Percentiles rank a stretch among this genome's conserved stretches.
phyloP scores from a whole-genome alignment of 2,888 invertebrate genomes.

The Chrysomela aeneicollis region DNA sequence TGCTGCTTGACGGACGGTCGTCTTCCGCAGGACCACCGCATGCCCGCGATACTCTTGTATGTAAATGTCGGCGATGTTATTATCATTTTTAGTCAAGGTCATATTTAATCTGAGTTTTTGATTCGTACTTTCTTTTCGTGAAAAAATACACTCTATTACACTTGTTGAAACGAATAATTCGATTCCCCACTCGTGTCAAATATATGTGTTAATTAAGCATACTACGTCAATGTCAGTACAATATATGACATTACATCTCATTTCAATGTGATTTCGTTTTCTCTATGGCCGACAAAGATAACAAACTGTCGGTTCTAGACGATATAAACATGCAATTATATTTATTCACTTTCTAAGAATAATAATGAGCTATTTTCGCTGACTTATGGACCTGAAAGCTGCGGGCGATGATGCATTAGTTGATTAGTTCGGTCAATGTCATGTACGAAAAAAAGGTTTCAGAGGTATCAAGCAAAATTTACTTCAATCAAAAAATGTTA shows the following conservation, averaged over 20 bases:
- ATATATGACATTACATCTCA: constrained; percentile 5
- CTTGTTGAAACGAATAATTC: too few species aligned
- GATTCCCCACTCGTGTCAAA: too few species aligned
- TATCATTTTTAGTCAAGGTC: too few species aligned
- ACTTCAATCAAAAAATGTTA: too few species aligned
- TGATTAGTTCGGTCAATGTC: not conserved
- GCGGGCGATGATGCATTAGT: not conserved
- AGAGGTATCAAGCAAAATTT: not conserved
- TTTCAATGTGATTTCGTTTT: constrained; percentile 16
- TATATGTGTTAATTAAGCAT: too few species aligned
- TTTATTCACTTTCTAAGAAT: constrained; percentile 57
- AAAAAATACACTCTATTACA: too few species aligned
- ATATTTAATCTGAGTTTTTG: too few species aligned
- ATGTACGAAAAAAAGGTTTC: not conserved
- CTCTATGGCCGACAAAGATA: constrained; percentile 23
- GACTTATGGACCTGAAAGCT: constrained; percentile 3
- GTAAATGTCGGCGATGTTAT: too few species aligned
- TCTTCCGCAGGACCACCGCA: too few species aligned
- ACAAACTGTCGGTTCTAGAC: constrained; percentile 23
- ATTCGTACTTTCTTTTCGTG: too few species aligned
- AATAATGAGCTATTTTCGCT: constrained; percentile 50
- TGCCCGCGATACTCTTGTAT: too few species aligned
- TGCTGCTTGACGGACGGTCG: too few species aligned
- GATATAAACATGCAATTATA: constrained; percentile 53
- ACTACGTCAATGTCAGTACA: constrained; percentile 9